Evolutionary conservation across 1,140 invertebrate species (phyloP), one percentile per base, ranked within the genome.

Genomic region (Cotesia chilonis): DNA sequence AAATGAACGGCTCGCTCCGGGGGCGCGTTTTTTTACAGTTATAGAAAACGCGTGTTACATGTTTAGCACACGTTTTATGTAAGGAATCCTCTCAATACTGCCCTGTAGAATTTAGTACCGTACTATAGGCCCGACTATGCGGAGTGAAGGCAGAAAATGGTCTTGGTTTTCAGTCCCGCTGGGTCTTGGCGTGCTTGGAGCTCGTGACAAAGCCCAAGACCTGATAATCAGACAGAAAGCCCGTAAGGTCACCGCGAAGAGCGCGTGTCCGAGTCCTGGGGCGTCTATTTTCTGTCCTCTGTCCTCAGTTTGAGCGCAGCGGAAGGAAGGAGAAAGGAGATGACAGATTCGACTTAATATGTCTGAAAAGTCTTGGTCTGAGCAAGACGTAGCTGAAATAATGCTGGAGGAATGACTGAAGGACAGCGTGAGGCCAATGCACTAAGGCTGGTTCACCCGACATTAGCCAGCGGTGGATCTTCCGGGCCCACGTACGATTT

Each of bases 1-100:
- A 81, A 70, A 85, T 81, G 81, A 84, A 78, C 77, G 75, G 74
- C 74, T 80, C 80, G 57, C 78, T 51, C 75, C 75, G 55, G 75
- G 76, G 47, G 47, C 37, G 37, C 67, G 4, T 14, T 14, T 59
- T 17, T 28, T 55, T 65, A 35, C 41, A 47, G 28, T 47, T 51
- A 28, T 51, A 57, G 59, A n/a, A 64, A 38, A 17, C 51, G 55
- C 9, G n/a, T 57, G 20, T 7, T 52, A 51, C 41, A 52, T 37
- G 54, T 57, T 37, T 35, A 60, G 55, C 36, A 61, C 69, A 63
- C 36, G 54, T 63, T 35, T 36, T 35, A 12, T 35, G 38, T 55
- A 47, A 28, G 28, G 41, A 6, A 47, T 47, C 28, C 28, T 28
- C 28, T 28, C 28, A 28, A 7, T 47, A 47, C 41, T 47, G 10